Conservation (phyloP, 1,140 invertebrate genomes). For the Trichoplusia ni region DNA sequence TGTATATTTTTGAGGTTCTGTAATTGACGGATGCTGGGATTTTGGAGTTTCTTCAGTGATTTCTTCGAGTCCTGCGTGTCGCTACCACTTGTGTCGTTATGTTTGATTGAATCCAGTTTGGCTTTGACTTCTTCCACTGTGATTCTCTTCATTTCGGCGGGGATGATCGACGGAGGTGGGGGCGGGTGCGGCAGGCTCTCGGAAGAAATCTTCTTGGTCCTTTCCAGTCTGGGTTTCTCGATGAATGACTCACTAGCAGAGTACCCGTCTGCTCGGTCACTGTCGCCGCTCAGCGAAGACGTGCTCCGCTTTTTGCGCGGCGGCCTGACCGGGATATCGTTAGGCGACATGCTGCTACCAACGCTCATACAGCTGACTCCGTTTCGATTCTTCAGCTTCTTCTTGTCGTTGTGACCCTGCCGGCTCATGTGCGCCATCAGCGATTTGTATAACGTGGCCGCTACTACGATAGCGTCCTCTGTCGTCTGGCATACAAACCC, state of each 20-base stretch:
- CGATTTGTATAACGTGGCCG: conserved; percentile 93
- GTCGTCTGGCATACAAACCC: conserved; percentile 93
- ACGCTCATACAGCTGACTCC: conserved; percentile 87
- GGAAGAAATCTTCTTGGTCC: conserved; percentile 52
- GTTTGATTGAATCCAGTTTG: conserved; percentile 80
- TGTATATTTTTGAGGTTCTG: conserved; percentile 50
- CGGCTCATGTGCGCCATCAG: conserved; percentile 90
- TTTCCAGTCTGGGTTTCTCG: conserved; percentile 62
- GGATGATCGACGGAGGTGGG: conserved; percentile 64
- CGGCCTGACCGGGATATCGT: conserved; percentile 80
- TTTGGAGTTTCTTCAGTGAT: conserved; percentile 62
- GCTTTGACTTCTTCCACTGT: conserved; percentile 81
- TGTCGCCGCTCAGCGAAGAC: conserved; percentile 83
- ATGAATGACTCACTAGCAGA: conserved; percentile 65
- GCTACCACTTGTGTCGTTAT: conserved; percentile 66
- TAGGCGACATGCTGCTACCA: conserved; percentile 81
- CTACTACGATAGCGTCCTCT: conserved; percentile 94
- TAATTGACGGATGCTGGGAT: conserved; percentile 44
- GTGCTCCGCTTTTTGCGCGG: conserved; percentile 83
- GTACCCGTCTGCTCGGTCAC: conserved; percentile 79
- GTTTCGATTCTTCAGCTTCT: conserved; percentile 84
- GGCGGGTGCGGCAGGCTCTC: conserved; percentile 52
- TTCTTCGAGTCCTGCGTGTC: conserved; percentile 70
- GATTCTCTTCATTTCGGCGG: conserved; percentile 70
- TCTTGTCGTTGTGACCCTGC: conserved; percentile 72